Evolutionary conservation across 2,113 vertebrate species (phyloP), one percentile per base, ranked within the genome.

Genomic region (Sterna hirundo): DNA sequence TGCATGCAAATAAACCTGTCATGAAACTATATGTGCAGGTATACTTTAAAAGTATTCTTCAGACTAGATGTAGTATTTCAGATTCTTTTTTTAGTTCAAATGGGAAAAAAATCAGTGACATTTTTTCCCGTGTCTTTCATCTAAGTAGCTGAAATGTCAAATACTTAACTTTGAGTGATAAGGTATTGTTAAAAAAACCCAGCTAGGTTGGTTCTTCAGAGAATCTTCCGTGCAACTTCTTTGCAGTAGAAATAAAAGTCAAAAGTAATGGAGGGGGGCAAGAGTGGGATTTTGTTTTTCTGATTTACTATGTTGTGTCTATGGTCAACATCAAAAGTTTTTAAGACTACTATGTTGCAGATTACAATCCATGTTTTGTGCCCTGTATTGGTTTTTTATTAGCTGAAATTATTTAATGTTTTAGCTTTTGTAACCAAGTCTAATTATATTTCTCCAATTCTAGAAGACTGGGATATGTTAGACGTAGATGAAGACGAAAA

Each of bases 401-500:
- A 64, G 23, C 38, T 74, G 20, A 46, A 84, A 61, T 87, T 16
- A 68, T 68, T 86, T 65, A 19, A 7, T 32, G 46, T 44, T 60
- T 74, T 40, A 51, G 38, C 30, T 85, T 76, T 72, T 80, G 7
- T 92, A 71, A 92, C 54, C 58, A 66, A 81, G 14, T 61, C 8
- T 80, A 32, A 60, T 86, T 78, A 1, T 36, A 7, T 71, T 89
- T 94, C 29, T 97, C 77, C 66, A 81, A 76, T 71, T 96, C 40
- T 98, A 99, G 99, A 99, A 98, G 99, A 99, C 97, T 99, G 99
- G 99, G 99, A 99, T 97, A 99, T 99, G 99, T 96, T 99, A 96
- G 99, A 99, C 68, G 98, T 99, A 36, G 99, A 99, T 0, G 99
- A 99, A 93, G 99, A 99, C 27, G 99, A 99, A 86, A 99, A 99